Evolutionary conservation across 2,888 invertebrate species (phyloP), one percentile per base, ranked within the genome.

Genomic region (Pachydiplax longipennis): DNA sequence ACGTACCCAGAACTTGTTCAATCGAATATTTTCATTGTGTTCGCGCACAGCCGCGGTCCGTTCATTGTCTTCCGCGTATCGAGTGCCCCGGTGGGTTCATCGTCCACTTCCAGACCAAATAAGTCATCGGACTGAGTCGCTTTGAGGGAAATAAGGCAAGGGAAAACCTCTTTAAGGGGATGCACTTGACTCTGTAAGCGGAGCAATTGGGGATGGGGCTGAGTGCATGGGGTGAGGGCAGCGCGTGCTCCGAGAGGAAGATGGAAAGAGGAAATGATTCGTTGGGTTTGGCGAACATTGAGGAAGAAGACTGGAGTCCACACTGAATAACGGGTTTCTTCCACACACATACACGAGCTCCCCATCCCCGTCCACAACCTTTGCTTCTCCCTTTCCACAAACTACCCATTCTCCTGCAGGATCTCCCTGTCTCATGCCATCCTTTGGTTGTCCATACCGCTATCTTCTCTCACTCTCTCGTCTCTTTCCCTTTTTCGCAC

Each of bases 241-340:
- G 53, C 53, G 53, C 53, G 53, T 53, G 53, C 53, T 53, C 53
- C 5, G 2, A 4, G 44, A 44, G 53, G 53, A 53, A 37, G 87
- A 61, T 4, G 37, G 61, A 61, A 87, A 87, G 73, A 73, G 73
- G 73, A 73, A 73, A 87, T 61, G 87, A 87, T 87, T 83, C 83
- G 58, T 58, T 83, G 58, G 83, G 83, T 58, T 87, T 87, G 35
- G 87, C 87, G 87, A 58, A 83, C 83, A 83, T 83, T 61, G 58
- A 87, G 87, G 87, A 35, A 83, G 58, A 83, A 58, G 87, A 61
- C 35, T 25, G 4, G 65, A 31, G 87, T 87, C 61, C 61, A 87
- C 61, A 31, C 61, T n/a, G 37, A n/a, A 87, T 87, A 87, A 87
- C 87, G 87, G 87, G 87, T 87, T 87, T 58, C 87, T 53, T 37